These are phyloP conservation scores for Stenodera caucasica DNA, from an alignment of 2,888 invertebrate genomes.

Conservation along the genomic window DNA sequence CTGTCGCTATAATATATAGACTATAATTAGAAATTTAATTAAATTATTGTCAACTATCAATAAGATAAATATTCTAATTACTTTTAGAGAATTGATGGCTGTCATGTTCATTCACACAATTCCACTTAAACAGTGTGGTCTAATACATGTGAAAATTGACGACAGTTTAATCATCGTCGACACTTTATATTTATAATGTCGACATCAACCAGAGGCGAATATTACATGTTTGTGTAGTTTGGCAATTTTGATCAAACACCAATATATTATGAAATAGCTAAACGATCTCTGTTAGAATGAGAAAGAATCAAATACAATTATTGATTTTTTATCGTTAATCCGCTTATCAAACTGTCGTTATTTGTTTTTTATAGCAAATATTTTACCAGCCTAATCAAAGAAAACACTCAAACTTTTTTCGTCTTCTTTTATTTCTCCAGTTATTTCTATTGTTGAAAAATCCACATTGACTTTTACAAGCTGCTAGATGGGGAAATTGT, in stretches of 20 bases:
- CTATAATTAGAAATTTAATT: too few species aligned
- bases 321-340: background rate
- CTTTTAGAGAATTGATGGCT: background rate
- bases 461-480: conserved; percentile 4
- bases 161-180: conserved; percentile 39
- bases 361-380: background rate
- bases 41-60: too few species aligned
- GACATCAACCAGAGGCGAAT: conserved; percentile 33
- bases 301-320: too few species aligned
- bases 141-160: conserved; percentile 26
- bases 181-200: conserved; percentile 39
- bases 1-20: background rate
- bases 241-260: conserved; percentile 6
- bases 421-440: background rate
- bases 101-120: background rate
- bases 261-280: too few species aligned
- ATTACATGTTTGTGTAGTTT: background rate
- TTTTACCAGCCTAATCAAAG: conserved; percentile 10
- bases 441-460: conserved; percentile 2
- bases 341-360: conserved; percentile 1
- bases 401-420: conserved; percentile 9
- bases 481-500: background rate
- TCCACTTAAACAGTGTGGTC: background rate
- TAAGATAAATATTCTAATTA: background rate
- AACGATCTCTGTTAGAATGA: too few species aligned